Evolutionary conservation across 1,140 invertebrate species (phyloP).

Genomic region (Leptinotarsa defecta): DNA sequence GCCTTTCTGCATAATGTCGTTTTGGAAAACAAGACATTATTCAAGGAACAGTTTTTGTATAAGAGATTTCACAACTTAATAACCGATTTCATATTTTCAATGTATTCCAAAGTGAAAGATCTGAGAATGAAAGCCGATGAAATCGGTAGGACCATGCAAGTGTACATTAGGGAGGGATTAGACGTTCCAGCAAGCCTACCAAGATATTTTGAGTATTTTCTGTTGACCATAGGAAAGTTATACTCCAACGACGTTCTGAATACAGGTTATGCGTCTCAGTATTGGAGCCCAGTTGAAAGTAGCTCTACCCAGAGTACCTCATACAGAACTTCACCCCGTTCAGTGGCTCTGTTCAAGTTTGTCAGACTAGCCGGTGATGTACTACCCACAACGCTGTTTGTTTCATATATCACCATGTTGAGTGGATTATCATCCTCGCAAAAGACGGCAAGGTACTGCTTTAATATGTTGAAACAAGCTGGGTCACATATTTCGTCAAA

Average conservation of each 20-base stretch:
- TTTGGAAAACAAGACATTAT: conserved; percentile 71
- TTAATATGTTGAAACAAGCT: conserved; percentile 83
- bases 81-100: conserved; percentile 90
- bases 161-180: conserved; percentile 81
- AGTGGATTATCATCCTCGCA: conserved; percentile 76
- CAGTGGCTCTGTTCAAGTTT: conserved; percentile 88
- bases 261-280: conserved; percentile 76
- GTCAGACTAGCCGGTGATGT: conserved; percentile 83
- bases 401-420: conserved; percentile 87
- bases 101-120: conserved; percentile 90
- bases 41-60: conserved; percentile 82
- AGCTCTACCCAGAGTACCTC: conserved; percentile 54
- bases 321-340: conserved; percentile 60
- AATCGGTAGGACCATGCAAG: conserved; percentile 78
- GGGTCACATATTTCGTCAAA: conserved; percentile 63
- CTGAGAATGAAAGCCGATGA: conserved; percentile 85
- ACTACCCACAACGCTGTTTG: conserved; percentile 82
- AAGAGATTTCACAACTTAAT: conserved; percentile 83
- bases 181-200: conserved; percentile 76
- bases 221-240: conserved; percentile 77
- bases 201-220: conserved; percentile 82
- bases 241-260: conserved; percentile 77
- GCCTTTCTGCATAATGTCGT: conserved; percentile 75
- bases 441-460: conserved; percentile 78
- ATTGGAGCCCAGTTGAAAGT: conserved; percentile 76